Base-by-base conservation (phyloP, 2,888 invertebrate genomes). In the Mythimna albipuncta region DNA sequence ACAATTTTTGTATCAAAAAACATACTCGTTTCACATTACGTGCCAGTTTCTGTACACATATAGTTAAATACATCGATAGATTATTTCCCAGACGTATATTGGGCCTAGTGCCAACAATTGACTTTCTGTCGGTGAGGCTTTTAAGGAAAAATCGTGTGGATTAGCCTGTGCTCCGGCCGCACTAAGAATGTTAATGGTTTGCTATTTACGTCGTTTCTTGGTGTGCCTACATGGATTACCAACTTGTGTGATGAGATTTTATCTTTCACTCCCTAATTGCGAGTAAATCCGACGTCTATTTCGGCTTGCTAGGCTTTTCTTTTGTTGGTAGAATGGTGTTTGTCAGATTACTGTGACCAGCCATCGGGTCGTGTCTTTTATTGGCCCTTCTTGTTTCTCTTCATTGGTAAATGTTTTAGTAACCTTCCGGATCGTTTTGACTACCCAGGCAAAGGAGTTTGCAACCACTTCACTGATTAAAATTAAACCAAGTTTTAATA, bases 131-230 rank as follows among this genome's bases (percentile, higher is more conserved):
- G 87, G 84, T 84, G 77, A 88, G 81, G 89, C 91, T 92, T 91
- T 91, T 89, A 90, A 87, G 86, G 88, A 90, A 92, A 92, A 91
- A 91, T 92, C 86, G 88, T 72, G 69, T 73, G 79, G 89, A 90
- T 91, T 90, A 91, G 89, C 89, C 85, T 87, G 62, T 67, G 63
- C 85, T 86, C 82, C 87, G 82, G 72, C 82, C 79, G 78, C 80
- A 74, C 81, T 75, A 77, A 83, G 88, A 87, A 88, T 87, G 89
- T 87, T 90, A 92, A 91, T 91, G 89, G 90, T 79, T 79, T 77
- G 82, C 85, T 88, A 85, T 89, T 89, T 88, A 87, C 47, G 76
- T 41, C 63, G 64, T 77, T 83, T 79, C 82, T 84, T 84, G 63
- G 74, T 71, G 70, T 80, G 81, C 70, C 81, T 82, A 81, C 66